Evolutionary conservation across 2,797 vertebrate species (phyloP).

Genomic region (Gephyroberyx darwinii): DNA sequence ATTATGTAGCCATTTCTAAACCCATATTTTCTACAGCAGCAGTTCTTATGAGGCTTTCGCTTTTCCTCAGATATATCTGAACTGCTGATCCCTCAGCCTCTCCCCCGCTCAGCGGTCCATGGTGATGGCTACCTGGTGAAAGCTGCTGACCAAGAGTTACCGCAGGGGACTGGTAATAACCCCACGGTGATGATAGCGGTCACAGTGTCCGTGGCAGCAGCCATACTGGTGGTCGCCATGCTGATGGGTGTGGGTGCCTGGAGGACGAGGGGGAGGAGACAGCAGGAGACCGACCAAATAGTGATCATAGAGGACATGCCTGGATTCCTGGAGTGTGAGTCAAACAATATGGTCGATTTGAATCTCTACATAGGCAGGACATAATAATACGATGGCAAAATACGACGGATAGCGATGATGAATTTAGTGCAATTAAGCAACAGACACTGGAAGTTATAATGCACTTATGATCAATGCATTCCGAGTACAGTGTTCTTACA

Average conservation of each 20-base stretch:
- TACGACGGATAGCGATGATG: too few species aligned
- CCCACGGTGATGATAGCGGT: constrained; percentile 68
- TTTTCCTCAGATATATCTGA: constrained; percentile 82
- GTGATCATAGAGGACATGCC: constrained; percentile 59
- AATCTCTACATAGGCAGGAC: not conserved
- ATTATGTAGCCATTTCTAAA: too few species aligned
- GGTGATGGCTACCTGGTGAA: constrained; percentile 64
- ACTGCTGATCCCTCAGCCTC: constrained; percentile 72
- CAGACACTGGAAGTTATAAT: too few species aligned
- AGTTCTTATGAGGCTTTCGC: not conserved
- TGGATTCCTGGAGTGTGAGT: constrained; percentile 33
- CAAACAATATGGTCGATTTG: not conserved
- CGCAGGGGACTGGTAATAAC: not conserved
- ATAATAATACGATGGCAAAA: too few species aligned
- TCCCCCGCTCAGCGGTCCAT: constrained; percentile 38
- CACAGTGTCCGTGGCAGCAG: constrained; percentile 70
- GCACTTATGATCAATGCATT: too few species aligned
- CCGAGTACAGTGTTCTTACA: too few species aligned
- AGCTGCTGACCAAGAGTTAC: constrained; percentile 66
- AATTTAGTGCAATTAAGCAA: too few species aligned
- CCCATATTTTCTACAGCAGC: too few species aligned
- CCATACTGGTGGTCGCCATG: constrained; percentile 78
- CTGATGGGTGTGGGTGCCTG: constrained; percentile 70
- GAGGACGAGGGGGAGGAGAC: constrained; percentile 65
- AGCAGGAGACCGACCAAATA: not conserved